phyloP scores from a whole-genome alignment of 2,888 invertebrate species.

The Meloe dianella region DNA sequence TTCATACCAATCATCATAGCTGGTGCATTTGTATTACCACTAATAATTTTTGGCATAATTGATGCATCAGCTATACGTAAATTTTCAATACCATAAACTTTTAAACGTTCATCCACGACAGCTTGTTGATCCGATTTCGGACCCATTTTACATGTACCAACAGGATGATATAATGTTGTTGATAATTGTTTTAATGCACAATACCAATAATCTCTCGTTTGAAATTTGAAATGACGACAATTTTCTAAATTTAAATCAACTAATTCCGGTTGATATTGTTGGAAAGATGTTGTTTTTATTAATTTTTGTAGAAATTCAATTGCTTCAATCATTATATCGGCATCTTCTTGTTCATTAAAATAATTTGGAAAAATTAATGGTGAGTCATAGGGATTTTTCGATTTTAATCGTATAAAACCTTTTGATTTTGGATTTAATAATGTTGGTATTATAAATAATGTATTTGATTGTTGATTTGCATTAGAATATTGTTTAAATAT shows the following conservation, averaged over 20 bases:
- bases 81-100: conserved; percentile 69
- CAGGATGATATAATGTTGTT: conserved; percentile 48
- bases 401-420: conserved; percentile 64
- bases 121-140: conserved; percentile 63
- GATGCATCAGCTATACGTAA: conserved; percentile 81
- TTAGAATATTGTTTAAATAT: conserved; percentile 28
- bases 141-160: conserved; percentile 67
- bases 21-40: conserved; percentile 65
- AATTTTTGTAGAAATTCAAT: conserved; percentile 53
- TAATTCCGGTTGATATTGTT: conserved; percentile 52
- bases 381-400: conserved; percentile 64
- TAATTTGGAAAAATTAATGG: conserved; percentile 71
- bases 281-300: conserved; percentile 57
- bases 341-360: conserved; percentile 64
- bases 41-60: conserved; percentile 75
- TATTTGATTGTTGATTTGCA: conserved; percentile 22
- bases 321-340: conserved; percentile 61
- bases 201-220: conserved; percentile 62
- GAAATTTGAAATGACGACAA: conserved; percentile 57
- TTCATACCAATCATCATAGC: conserved; percentile 61
- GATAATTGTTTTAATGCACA: conserved; percentile 56
- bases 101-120: conserved; percentile 74
- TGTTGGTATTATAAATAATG: conserved; percentile 28
- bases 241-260: conserved; percentile 57
- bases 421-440: conserved; percentile 61